Base-by-base conservation (phyloP, 2,888 invertebrate species). In the Labia minor region DNA sequence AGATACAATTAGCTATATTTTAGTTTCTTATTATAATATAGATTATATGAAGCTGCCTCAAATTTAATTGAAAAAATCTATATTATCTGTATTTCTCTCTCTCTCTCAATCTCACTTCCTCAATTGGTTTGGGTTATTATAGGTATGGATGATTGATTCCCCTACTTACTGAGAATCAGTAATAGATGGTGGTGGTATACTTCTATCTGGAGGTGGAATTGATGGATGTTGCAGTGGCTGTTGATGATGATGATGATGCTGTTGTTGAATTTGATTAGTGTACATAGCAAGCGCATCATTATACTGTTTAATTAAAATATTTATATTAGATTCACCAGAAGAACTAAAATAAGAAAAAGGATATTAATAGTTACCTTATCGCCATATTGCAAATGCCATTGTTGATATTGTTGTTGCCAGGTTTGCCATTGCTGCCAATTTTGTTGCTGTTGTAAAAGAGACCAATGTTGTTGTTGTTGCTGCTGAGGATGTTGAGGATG, bases 401-500 rank as follows among this genome's bases (percentile, higher is more conserved):
- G 75, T 16, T 74, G 73, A 67, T 74, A 76, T 67, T 75, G 74
- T 66, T 74, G 74, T 49, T 75, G 74, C 88, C 88, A 88, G 72
- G 87, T 86, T 64, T 86, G 84, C 77, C 88, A 89, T 73, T 88
- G 88, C 71, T 86, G 87, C 88, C 88, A 89, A 72, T 88, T 87
- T 10, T 85, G 83, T 85, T 88, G 87, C 72, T 88, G 87, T 70
- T 85, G 83, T 84, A 86, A 87, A 6, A 8, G 8, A 3, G 87
- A 89, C 73, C 88, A 88, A 71, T 86, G 87, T 88, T 88, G 89
- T 72, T 88, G 88, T 10, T 85, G 83, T 85, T 88, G 87, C 72
- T 88, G 87, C 70, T 85, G 83, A 84, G 86, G 87, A 73, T 85
- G 86, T 75, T 87, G 86, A 72, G 87, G 86, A 73, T 86, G 87